Base-by-base conservation (phyloP, 2,888 invertebrate genomes). In the Holacanthella duospinosa region DNA sequence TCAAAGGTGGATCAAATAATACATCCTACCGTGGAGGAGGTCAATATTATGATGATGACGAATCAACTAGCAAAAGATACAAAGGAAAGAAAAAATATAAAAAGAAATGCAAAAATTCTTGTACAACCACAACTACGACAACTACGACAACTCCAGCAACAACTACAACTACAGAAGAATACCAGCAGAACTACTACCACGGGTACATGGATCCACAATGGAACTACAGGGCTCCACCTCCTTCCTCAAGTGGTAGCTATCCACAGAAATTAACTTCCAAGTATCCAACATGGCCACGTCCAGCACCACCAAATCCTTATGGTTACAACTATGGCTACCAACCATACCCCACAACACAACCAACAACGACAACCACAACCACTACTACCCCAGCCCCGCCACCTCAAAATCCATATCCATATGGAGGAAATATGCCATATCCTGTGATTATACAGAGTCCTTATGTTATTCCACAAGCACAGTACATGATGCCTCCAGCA, bases 1-100 rank as follows among this genome's bases (percentile, higher is more conserved):
- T 68, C 29, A 9, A 64, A 55, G 25, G 19, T 26, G 55, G 55
- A 26, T 55, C 55, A 55, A 27, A 55, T 26, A 26, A 3, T 4
- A 27, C 26, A 12, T 53, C 53, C 9, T 53, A 16, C 55, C 27
- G 27, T 4, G 24, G 4, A 53, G 24, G 53, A 21, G 6, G 6
- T 28, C 29, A 6, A 26, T 16, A 6, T 27, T 21, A 12, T 27
- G 27, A n/a, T n/a, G n/a, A 6, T 6, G 4, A 25, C 54, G n/a
- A 3, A 55, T 16, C 4, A 27, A 12, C 55, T 27, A 6, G 9
- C 21, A 27, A 27, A 55, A 12, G 55, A 4, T 29, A 55, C 27
- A 55, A 27, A 53, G n/a, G 9, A 19, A 55, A 48, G 21, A 48
- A 48, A 48, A n/a, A 48, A n/a, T n/a, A 48, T 4, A 48, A 48